A percentile compares a stretch with the other conserved stretches of the same genome.
Conservation (phyloP, 2,113 vertebrate genomes). For the Thryonomys swinderianus region DNA sequence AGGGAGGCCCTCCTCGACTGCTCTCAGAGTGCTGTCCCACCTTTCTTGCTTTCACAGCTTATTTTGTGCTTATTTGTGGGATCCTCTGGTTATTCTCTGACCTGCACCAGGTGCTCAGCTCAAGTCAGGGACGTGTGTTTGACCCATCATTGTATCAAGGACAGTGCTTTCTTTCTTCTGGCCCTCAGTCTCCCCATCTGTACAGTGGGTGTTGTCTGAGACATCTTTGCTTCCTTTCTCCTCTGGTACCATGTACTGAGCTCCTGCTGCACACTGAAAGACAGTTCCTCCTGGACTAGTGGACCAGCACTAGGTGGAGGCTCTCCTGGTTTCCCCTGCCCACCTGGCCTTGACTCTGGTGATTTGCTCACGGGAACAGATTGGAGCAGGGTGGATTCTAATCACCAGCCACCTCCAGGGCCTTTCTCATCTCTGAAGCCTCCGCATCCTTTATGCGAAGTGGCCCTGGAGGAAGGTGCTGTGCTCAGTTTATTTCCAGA, state of each 20-base stretch:
- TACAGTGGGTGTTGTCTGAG: background rate
- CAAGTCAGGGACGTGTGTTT: background rate
- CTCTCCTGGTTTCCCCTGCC: background rate
- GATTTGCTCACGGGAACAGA: background rate
- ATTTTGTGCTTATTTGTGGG: background rate
- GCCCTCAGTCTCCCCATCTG: background rate
- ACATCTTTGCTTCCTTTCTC: background rate
- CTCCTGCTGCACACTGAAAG: background rate
- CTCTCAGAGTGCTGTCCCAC: accelerated
- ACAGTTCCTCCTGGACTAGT: background rate
- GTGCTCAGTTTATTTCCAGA: background rate
- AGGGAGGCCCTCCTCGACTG: background rate
- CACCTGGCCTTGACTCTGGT: background rate
- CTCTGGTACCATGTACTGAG: background rate
- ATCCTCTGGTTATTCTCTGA: background rate
- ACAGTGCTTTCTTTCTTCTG: background rate
- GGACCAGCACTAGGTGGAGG: background rate
- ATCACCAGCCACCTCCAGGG: background rate
- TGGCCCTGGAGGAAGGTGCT: background rate
- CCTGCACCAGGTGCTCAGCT: background rate
- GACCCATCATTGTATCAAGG: background rate
- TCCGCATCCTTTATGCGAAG: background rate
- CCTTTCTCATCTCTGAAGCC: background rate
- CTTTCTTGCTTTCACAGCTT: background rate
- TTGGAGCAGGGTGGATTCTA: background rate